phyloP scores from a whole-genome alignment of 1,140 invertebrate species.

The Lucilia cuprina region DNA sequence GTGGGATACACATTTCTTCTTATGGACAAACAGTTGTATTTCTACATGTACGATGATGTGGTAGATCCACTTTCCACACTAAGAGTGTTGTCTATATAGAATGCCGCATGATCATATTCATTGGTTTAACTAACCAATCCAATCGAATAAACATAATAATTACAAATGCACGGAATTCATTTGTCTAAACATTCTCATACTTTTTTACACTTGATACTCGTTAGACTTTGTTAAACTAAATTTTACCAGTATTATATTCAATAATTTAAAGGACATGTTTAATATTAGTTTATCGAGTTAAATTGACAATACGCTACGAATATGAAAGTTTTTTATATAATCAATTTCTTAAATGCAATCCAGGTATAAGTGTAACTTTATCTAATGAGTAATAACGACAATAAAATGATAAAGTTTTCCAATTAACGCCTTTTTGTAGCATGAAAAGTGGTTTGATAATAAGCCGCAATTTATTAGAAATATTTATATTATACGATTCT shows the following conservation, averaged over 20 bases:
- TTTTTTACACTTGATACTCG: background rate
- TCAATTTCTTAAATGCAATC: no score
- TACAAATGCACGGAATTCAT: background rate
- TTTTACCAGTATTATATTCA: background rate
- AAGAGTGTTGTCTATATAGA: background rate
- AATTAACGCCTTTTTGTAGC: conserved; percentile 28
- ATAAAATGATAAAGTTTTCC: conserved; percentile 26
- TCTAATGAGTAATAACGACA: conserved; percentile 4
- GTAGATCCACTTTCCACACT: background rate
- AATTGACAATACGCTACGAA: no score
- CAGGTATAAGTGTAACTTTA: background rate
- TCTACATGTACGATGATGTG: background rate
- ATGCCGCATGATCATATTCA: background rate
- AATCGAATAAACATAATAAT: conserved; percentile 14
- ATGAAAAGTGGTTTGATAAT: conserved; percentile 18
- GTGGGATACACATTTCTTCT: background rate
- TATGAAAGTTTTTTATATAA: no score
- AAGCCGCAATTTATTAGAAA: conserved; percentile 15
- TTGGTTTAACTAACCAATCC: background rate
- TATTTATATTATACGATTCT: background rate
- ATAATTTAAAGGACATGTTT: no score
- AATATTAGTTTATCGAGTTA: no score
- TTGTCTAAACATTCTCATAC: background rate
- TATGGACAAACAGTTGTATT: background rate
- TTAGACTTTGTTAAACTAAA: background rate